These are phyloP conservation scores for Empis stercorea DNA, from an alignment of 2,888 invertebrate genomes.

Conservation along the genomic window DNA sequence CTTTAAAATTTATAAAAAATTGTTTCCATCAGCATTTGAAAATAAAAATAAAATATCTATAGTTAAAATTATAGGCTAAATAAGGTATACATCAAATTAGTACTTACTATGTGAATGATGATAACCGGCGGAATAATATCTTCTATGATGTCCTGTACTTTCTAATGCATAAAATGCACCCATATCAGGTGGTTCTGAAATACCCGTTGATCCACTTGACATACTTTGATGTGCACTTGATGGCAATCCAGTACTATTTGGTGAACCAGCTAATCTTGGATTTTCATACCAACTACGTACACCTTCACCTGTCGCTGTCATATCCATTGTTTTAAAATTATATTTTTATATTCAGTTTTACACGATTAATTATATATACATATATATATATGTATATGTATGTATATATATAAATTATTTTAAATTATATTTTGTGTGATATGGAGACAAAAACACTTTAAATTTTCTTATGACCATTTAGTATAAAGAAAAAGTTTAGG, in stretches of 20 bases:
- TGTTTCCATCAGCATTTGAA: too few relatives aligned
- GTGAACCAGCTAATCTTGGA: conserved; percentile 36
- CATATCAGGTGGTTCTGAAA: conserved; percentile 34
- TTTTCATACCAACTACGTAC: conserved; percentile 38
- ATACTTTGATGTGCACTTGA: conserved; percentile 29
- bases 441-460: too few relatives aligned
- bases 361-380: too few relatives aligned
- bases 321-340: conserved; percentile 29
- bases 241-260: conserved; percentile 31
- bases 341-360: not conserved
- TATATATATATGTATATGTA: too few relatives aligned
- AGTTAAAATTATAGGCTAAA: too few relatives aligned
- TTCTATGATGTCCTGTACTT: conserved; percentile 35
- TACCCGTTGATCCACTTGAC: conserved; percentile 25
- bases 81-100: too few relatives aligned
- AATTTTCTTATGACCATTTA: too few relatives aligned
- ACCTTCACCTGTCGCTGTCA: conserved; percentile 39
- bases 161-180: conserved; percentile 37
- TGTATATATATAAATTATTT: too few relatives aligned
- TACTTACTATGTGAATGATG: conserved; percentile 32
- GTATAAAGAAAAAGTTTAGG: too few relatives aligned
- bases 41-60: too few relatives aligned
- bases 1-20: too few relatives aligned
- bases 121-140: conserved; percentile 36
- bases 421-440: too few relatives aligned